Base-by-base conservation (phyloP, 2,888 invertebrate species). In the Catocala sponsa region DNA sequence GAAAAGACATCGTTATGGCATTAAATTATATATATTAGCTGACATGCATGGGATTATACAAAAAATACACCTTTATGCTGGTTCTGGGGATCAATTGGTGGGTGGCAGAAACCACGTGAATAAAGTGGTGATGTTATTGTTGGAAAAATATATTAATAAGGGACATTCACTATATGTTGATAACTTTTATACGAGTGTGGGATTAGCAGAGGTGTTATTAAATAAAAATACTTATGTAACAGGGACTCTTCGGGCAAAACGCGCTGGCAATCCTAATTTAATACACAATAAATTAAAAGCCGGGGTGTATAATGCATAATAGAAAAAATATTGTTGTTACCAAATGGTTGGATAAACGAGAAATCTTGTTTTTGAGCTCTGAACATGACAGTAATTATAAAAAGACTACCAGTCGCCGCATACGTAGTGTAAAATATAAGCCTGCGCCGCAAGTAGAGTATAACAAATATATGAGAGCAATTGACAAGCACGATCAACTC, bases 51-150 rank as follows among this genome's bases (percentile, higher is more conserved):
- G 73, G 2, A 55, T 72, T 9, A 65, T 82, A 43, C 56, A 76
- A 59, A 81, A 82, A 67, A 67, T 81, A 64, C 63, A 72, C 13
- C 60, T 82, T 15, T 85, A 84, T 68, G 79, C 76, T 51, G 82
- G 85, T 33, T 54, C 66, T 35, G 33, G 33, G 44, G 66, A 66
- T 38, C 58, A 58, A 46, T 50, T 69, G 65, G 67, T 74, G 10
- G 80, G 78, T 53, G 81, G 81, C 41, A 74, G 72, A 67, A 76
- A 74, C 12, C 79, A 83, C 63, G 66, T 72, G 1, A 67, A 66
- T 35, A 72, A 78, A 59, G 68, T 79, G 25, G 75, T 80, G 2
- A 49, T 72, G 51, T 42, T 72, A 49, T 63, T 80, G 12, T 53
- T 77, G 55, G 53, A 71, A 60, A 64, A 65, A 60, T 63, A 64